These are phyloP conservation scores for Protula sp. DNA, from an alignment of 2,888 invertebrate genomes.

Conservation along the genomic window DNA sequence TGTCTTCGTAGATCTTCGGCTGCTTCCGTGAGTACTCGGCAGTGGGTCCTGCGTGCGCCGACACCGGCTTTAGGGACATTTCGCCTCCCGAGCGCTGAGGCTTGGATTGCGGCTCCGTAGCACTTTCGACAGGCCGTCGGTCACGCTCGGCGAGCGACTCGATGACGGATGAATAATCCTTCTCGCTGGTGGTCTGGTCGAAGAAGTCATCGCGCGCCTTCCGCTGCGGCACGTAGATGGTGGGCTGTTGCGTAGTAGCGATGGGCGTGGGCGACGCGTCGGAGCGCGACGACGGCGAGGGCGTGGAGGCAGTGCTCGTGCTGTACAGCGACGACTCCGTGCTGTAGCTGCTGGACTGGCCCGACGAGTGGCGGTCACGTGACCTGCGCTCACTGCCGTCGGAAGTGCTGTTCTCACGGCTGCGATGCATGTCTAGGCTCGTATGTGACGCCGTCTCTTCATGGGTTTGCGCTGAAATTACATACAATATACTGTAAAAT, in stretches of 20 bases:
- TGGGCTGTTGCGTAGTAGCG: neutral
- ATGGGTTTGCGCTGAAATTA: neutral
- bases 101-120: too few species aligned
- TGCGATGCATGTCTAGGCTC: neutral
- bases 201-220: constrained; percentile 16
- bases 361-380: neutral
- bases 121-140: too few species aligned
- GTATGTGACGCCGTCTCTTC: neutral
- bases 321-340: neutral
- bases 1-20: too few species aligned
- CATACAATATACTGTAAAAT: too few species aligned
- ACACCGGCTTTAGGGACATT: too few species aligned
- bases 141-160: too few species aligned
- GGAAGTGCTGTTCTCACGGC: neutral
- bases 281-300: neutral
- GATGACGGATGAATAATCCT: constrained; percentile 20
- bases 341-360: neutral
- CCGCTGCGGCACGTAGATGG: neutral
- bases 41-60: too few species aligned
- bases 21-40: too few species aligned
- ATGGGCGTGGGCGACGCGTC: neutral
- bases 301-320: neutral
- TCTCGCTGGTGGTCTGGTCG: constrained; percentile 14
- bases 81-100: too few species aligned
- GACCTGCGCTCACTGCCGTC: neutral